Evolutionary conservation across 1,140 invertebrate species (phyloP).

Genomic region (Drosophila sp.): DNA sequence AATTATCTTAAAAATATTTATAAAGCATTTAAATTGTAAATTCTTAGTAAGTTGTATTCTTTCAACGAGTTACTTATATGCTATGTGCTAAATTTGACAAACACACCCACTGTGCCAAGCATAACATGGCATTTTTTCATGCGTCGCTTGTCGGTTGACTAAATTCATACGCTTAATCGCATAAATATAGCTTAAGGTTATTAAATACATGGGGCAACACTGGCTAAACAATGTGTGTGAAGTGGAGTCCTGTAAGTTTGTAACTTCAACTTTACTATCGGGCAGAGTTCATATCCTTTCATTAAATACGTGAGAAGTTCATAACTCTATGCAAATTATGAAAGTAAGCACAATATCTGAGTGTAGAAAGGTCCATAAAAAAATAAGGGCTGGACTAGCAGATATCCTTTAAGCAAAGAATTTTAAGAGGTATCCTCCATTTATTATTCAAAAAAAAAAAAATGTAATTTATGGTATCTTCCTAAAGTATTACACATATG

Average conservation of each 20-base stretch:
- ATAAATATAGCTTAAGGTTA: slow-evolving; percentile 69
- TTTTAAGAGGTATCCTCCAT: no score
- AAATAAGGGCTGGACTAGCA: not conserved
- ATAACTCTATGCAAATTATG: slow-evolving; percentile 7
- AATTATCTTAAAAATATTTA: not conserved
- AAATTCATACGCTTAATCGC: slow-evolving; percentile 75
- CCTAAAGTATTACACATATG: no score
- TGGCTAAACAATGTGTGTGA: slow-evolving; percentile 21
- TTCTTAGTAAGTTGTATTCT: not conserved
- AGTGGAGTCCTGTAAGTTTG: slow-evolving; percentile 1
- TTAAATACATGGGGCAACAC: slow-evolving; percentile 48
- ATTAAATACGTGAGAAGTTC: not conserved
- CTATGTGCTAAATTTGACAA: not conserved
- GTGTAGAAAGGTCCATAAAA: not conserved
- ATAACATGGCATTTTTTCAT: slow-evolving; percentile 54
- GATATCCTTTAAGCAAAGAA: not conserved
- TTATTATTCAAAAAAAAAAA: no score
- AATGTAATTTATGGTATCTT: no score
- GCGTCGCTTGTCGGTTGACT: slow-evolving; percentile 53
- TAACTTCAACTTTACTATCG: not conserved
- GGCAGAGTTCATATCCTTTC: not conserved
- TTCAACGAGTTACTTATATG: not conserved
- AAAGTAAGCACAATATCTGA: not conserved
- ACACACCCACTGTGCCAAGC: slow-evolving; percentile 15
- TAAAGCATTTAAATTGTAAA: not conserved